Base-by-base conservation (phyloP, 2,113 vertebrate species). In the Hypanus sabinus region DNA sequence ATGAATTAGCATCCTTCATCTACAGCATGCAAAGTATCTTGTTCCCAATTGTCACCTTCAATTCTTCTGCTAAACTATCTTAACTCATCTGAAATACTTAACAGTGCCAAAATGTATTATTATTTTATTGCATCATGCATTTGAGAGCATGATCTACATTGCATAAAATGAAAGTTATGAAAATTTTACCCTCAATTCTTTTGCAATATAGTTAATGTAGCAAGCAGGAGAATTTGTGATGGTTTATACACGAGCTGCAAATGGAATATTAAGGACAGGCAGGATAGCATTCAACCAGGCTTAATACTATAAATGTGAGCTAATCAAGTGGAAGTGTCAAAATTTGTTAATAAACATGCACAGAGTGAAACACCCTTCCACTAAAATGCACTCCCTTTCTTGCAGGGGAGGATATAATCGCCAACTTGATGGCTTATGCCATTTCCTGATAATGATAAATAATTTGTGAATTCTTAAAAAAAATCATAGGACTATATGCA, bases 1-100 rank as follows among this genome's bases (percentile, higher is more conserved):
- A 93, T 93, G 68, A 27, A 93, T 93, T 93, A 93, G 68, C 90
- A 93, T 93, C 38, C 6, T 36, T 73, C 71, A 93, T 93, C 90
- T 93, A 68, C 90, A 93, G 68, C 68, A 93, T 93, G 71, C 68
- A 93, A 93, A 93, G 33, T 93, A 46, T 73, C 68, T 93, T 73
- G 70, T 20, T 93, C 90, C 90, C 65, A 38, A 36, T 55, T 73
- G 90, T 70, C 71, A 60, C 38, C 90, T 93, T 38, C 68, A 46
- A 46, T 55, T 73, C 36, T 46, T 73, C 20, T 93, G 90, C 68
- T 27, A 93, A 71, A 27, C 68, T 36, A 73, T 71, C 90, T 71
- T 22, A 93, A 14, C 68, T 73, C 90, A 93, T 73, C 90, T 38
- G 16, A 93, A 93, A 22, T 93, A 73, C 70, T 27, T 33, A 93